Base-by-base conservation (phyloP, 2,113 vertebrate species). In the Leuciscus idus region DNA sequence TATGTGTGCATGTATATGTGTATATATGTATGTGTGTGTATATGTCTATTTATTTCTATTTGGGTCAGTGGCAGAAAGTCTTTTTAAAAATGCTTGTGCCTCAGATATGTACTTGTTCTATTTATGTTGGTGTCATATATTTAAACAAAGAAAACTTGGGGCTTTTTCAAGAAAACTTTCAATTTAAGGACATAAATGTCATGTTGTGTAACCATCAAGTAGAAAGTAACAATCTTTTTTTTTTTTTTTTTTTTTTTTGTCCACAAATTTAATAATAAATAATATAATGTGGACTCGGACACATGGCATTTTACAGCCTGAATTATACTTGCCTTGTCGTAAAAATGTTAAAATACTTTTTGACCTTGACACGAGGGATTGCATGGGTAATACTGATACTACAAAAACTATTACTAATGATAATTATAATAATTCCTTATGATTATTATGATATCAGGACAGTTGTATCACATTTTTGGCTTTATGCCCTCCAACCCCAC, bases 1-100 rank as follows among this genome's bases (percentile, higher is more conserved):
- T 62, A 2, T 30, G 2, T 30, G 30, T 30, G 0, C 2, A 2
- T 30, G 2, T 30, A 0, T 33, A 2, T 7, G 19, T 57, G 0
- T 59, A 26, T 26, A 26, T 1, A 26, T 26, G 26, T 26, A 26
- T 26, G 1, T 26, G 26, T 1, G 1, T 26, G 26, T 26, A 26
- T 26, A 26, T 26, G 26, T 26, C 26, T 26, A 1, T 26, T 26
- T 26, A 26, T 46, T 21, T 21, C 7, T 3, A 59, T 59, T 23
- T 59, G 21, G 55, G 7, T 59, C 10, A 10, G 23, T 59, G 1
- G 9, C 21, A 59, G 21, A 7, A 10, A 9, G 0, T 59, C 1
- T n/a, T 59, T 59, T n/a, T 9, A 10, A 26, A 61, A 46, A 11
- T 46, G 46, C 46, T 2, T 48, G 46, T 48, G 46, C 46, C 12